Evolutionary conservation across 2,797 vertebrate species (phyloP).

Genomic region (Podarcis siculus): DNA sequence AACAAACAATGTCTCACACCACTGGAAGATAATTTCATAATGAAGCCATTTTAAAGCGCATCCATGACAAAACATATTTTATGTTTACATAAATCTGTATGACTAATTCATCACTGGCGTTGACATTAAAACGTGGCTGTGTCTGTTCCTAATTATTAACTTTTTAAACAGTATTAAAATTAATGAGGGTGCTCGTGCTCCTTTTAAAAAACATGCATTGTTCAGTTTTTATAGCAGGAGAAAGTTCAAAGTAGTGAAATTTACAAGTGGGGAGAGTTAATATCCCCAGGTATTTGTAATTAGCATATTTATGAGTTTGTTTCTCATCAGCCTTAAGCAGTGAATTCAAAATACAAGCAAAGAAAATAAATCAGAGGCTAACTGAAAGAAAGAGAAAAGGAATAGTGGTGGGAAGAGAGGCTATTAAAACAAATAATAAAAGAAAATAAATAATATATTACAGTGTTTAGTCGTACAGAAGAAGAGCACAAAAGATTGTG

Average conservation of each 20-base stretch:
- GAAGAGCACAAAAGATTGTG: background rate
- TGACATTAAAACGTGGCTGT: constrained; percentile 2
- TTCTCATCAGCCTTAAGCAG: background rate
- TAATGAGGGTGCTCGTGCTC: background rate
- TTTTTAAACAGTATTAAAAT: constrained; percentile 41
- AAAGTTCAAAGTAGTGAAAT: constrained; percentile 22
- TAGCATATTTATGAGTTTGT: constrained; percentile 38
- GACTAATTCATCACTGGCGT: constrained; percentile 4
- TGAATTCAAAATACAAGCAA: constrained; percentile 29
- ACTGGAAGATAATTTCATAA: background rate
- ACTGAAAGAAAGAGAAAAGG: background rate
- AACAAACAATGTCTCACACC: background rate
- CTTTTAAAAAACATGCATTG: constrained; percentile 16
- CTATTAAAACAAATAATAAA: constrained; percentile 30
- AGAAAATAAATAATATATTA: background rate
- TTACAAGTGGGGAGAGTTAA: background rate
- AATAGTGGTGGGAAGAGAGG: background rate
- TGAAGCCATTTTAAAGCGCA: constrained; percentile 5
- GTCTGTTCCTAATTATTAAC: constrained; percentile 32
- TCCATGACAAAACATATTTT: constrained; percentile 15
- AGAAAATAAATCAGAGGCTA: background rate
- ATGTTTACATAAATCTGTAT: constrained; percentile 20
- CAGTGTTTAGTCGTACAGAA: background rate
- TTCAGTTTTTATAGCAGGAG: background rate
- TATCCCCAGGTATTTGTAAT: constrained; percentile 27